A percentile compares a stretch with the other conserved stretches of the same genome.
Evolutionary conservation across 2,113 vertebrate species (phyloP).

Genomic region (Machaerirhynchus nigripectus): DNA sequence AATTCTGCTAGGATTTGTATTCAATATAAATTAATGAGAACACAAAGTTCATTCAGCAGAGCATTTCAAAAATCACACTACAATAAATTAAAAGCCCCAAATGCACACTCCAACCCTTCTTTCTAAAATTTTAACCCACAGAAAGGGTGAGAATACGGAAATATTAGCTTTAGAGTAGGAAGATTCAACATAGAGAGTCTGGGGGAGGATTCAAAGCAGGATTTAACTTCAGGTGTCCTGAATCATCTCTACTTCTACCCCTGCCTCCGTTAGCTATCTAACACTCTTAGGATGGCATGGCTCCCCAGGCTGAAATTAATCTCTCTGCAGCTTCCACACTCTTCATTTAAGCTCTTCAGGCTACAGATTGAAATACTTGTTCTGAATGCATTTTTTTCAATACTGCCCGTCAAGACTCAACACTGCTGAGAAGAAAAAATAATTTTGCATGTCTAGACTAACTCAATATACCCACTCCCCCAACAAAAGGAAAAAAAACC

Average conservation of each 20-base stretch:
- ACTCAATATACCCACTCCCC: background rate
- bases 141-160: background rate
- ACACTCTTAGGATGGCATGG: background rate
- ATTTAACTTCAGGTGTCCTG: background rate
- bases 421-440: background rate
- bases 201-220: background rate
- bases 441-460: background rate
- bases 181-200: background rate
- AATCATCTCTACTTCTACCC: background rate
- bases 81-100: background rate
- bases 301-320: background rate
- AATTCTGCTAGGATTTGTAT: slow-evolving; percentile 7
- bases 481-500: background rate
- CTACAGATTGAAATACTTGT: background rate
- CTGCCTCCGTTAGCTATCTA: rapidly evolving
- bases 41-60: background rate
- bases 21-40: slow-evolving; percentile 22
- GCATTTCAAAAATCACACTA: background rate
- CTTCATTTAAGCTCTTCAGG: background rate
- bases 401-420: background rate
- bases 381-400: background rate
- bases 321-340: background rate
- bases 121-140: background rate
- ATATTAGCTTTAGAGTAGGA: background rate
- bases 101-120: background rate